Conservation (phyloP, 2,797 vertebrate genomes). For the Sphenopsis melanotis region DNA sequence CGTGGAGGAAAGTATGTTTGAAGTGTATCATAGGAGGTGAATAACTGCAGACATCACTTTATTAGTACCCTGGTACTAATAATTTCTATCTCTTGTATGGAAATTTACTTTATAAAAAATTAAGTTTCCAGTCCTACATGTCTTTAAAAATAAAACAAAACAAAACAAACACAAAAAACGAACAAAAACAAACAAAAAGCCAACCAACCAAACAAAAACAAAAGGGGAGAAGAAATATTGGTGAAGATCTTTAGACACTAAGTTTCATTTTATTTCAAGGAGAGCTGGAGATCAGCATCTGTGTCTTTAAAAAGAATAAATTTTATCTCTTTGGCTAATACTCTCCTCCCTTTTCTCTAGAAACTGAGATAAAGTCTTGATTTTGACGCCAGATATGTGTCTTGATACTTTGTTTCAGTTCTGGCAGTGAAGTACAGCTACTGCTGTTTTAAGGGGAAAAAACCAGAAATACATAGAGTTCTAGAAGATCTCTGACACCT, state of each 20-base stretch:
- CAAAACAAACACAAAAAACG: neutral
- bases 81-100: neutral
- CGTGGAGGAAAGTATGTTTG: rapidly evolving
- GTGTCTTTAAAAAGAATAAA: neutral
- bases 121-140: neutral
- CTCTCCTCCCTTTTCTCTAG: neutral
- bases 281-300: neutral
- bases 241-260: neutral
- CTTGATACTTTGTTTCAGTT: neutral
- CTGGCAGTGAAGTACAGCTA: neutral
- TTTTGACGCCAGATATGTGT: neutral
- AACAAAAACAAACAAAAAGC: neutral
- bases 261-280: neutral
- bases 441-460: rapidly evolving
- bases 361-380: neutral
- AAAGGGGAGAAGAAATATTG: neutral
- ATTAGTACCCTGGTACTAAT: neutral
- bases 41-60: neutral
- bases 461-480: neutral
- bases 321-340: neutral
- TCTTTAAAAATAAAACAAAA: neutral
- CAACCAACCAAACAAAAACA: neutral
- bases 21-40: neutral
- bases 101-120: neutral
- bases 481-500: neutral